Base-by-base conservation (phyloP, 2,888 invertebrate genomes). In the Pemphredon lugubris region DNA sequence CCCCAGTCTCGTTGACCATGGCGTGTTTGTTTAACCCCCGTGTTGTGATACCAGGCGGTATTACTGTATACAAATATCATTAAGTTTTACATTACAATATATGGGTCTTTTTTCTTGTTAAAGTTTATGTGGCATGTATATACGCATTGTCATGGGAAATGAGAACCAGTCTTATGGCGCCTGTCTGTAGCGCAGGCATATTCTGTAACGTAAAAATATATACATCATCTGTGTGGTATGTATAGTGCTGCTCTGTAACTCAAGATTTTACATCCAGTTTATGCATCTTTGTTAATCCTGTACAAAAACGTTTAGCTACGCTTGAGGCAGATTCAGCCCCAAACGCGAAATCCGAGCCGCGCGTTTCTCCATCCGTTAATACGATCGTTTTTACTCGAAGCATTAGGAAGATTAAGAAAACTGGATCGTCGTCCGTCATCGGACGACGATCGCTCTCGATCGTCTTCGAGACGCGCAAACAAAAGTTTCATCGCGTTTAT, bases 211-310 rank as follows among this genome's bases (percentile, higher is more conserved):
- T 89, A 89, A 89, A 89, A 89, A 89, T 89, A 89, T 89, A 89
- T 89, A 89, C 89, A 89, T 88, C 87, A 86, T 89, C 89, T 89
- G 89, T 89, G 89, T 88, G 84, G 87, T 89, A 89, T 90, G 88
- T 89, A 89, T 89, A 88, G 88, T 88, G 89, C 88, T 90, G 88
- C 89, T 88, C 90, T 90, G 90, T 90, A 90, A 90, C 89, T 89
- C 85, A 90, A 90, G 86, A 89, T 88, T 88, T 88, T 89, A 89
- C 86, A 88, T 85, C 84, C 84, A 87, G 86, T 84, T 73, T 84
- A 83, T 83, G 86, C 81, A 80, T 79, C 77, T 72, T 79, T 67
- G 63, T 79, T 75, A 84, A 84, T 89, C 88, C 89, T 89, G 89
- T 89, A 89, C 89, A 89, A 89, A 89, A 89, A 88, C 79, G 79